Evolutionary conservation across 2,113 vertebrate genomes (phyloP).

Genomic region (Thamnophis sirtalis): DNA sequence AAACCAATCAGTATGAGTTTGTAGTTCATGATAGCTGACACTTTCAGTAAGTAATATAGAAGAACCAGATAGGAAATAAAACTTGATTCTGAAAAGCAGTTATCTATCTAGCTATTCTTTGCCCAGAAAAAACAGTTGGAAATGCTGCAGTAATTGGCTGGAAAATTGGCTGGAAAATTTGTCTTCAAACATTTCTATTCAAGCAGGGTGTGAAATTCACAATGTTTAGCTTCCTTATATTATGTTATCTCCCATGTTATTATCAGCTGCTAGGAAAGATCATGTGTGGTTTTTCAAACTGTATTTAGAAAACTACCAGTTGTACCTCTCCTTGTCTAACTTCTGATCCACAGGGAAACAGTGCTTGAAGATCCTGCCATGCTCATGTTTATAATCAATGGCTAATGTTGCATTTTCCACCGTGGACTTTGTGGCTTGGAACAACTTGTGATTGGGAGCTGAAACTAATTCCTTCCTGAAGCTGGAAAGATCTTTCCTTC

Average conservation of each 20-base stretch:
- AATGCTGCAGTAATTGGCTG: background rate
- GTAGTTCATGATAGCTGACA: background rate
- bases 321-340: background rate
- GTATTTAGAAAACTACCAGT: background rate
- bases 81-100: background rate
- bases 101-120: background rate
- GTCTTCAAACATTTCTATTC: background rate
- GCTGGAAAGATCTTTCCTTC: background rate
- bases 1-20: background rate
- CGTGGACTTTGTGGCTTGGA: background rate
- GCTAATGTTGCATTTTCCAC: background rate
- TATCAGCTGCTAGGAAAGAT: background rate
- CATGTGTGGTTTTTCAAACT: background rate
- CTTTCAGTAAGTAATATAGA: background rate
- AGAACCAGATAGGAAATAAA: background rate
- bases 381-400: background rate
- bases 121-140: background rate
- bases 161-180: background rate
- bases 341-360: background rate
- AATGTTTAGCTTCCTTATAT: background rate
- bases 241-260: background rate
- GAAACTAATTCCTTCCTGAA: background rate
- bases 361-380: background rate
- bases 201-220: background rate
- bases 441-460: background rate